A percentile compares a stretch with the other conserved stretches of the same genome.
Evolutionary conservation across 1,140 invertebrate genomes (phyloP).

Genomic region (Drosophila nebulosa): DNA sequence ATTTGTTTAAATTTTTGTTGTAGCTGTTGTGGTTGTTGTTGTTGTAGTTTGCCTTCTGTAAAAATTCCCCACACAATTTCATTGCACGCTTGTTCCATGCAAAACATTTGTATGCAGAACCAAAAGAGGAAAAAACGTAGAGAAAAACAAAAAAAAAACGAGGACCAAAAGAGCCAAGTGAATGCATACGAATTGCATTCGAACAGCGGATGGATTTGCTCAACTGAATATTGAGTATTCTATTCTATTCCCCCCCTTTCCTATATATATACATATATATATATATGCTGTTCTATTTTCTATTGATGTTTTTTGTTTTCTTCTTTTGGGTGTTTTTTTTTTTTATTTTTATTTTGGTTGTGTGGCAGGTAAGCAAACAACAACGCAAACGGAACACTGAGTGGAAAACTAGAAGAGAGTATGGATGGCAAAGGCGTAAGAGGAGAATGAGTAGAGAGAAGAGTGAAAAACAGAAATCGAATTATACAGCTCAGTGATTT

Average conservation of each 20-base stretch:
- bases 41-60: slow-evolving; percentile 53
- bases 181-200: slow-evolving; percentile 63
- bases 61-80: slow-evolving; percentile 44
- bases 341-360: slow-evolving; percentile 4
- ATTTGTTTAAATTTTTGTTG: slow-evolving; percentile 67
- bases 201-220: slow-evolving; percentile 74
- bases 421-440: too few species aligned
- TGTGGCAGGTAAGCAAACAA: slow-evolving; percentile 60
- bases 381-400: slow-evolving; percentile 8
- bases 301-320: slow-evolving; percentile 15
- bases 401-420: slow-evolving; percentile 15
- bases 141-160: slow-evolving; percentile 4
- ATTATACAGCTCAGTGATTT: slow-evolving; percentile 79
- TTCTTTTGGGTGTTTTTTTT: background rate
- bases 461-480: slow-evolving; percentile 74
- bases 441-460: slow-evolving; percentile 4
- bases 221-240: slow-evolving; percentile 78
- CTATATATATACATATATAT: background rate
- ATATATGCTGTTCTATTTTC: slow-evolving; percentile 62
- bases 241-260: slow-evolving; percentile 29
- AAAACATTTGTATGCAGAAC: slow-evolving; percentile 28
- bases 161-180: slow-evolving; percentile 42
- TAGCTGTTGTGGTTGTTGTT: background rate
- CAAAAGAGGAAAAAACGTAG: background rate
- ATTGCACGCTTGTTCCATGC: background rate